A percentile compares a stretch with the other conserved stretches of the same genome.
phyloP scores from a whole-genome alignment of 2,797 vertebrate genomes.

The Cygnus olor region DNA sequence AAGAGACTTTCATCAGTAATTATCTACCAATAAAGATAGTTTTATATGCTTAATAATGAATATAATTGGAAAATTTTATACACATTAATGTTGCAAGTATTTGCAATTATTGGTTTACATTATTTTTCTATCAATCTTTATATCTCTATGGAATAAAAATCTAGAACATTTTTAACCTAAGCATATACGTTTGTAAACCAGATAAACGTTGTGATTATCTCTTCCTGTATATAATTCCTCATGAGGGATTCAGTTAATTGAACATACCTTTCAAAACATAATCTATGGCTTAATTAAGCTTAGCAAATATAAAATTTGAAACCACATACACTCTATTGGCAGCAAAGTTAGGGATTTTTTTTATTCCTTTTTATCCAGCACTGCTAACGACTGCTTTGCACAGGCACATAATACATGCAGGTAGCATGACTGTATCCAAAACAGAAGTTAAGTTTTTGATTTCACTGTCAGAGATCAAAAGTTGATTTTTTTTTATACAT shows the following conservation, averaged over 20 bases:
- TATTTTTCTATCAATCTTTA: conserved; percentile 78
- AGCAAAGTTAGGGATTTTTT: conserved; percentile 86
- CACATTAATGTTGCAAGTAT: conserved; percentile 54
- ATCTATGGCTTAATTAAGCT: conserved; percentile 99
- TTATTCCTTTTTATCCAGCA: conserved; percentile 82
- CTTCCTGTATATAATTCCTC: conserved; percentile 93
- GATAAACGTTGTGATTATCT: conserved; percentile 98
- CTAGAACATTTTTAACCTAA: conserved; percentile 91
- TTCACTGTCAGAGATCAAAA: conserved; percentile 86
- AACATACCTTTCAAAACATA: conserved; percentile 96
- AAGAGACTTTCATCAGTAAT: conserved; percentile 52
- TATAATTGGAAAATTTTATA: conserved; percentile 54
- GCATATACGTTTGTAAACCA: conserved; percentile 96
- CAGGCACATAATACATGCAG: conserved; percentile 83
- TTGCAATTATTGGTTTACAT: conserved; percentile 73
- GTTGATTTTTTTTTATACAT: conserved; percentile 75
- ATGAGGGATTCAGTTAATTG: conserved; percentile 96
- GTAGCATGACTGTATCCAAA: conserved; percentile 86
- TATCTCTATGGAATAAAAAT: conserved; percentile 80
- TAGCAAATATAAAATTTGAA: conserved; percentile 96
- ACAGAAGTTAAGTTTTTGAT: conserved; percentile 87
- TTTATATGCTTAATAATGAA: conserved; percentile 61
- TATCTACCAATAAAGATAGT: conserved; percentile 64
- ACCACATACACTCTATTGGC: conserved; percentile 84
- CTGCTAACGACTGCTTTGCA: conserved; percentile 88